Conservation (phyloP, 2,888 invertebrate species). For the Apodemia duryi region DNA sequence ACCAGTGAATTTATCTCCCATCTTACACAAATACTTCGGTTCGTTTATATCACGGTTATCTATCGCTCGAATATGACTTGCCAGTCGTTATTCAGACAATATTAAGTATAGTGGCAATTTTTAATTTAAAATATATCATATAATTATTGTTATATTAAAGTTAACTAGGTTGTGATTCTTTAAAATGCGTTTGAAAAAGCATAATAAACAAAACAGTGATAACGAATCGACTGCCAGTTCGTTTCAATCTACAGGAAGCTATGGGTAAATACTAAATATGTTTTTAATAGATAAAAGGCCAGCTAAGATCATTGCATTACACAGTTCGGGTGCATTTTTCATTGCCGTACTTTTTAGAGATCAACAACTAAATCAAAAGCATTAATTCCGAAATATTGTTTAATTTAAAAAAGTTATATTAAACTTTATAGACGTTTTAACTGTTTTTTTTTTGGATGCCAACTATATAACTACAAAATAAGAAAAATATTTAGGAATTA, state of each 20-base stretch:
- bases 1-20: background rate
- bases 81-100: background rate
- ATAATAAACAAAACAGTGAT: conserved; percentile 35
- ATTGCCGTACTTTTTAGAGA: no score
- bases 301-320: no score
- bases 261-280: conserved; percentile 45
- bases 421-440: no score
- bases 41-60: background rate
- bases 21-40: conserved; percentile 4
- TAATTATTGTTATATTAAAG: background rate
- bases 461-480: no score
- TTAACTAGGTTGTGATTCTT: conserved; percentile 7
- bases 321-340: no score
- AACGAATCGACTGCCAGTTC: conserved; percentile 51
- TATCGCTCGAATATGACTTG: background rate
- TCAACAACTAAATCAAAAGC: no score
- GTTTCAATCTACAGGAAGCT: conserved; percentile 51
- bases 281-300: background rate
- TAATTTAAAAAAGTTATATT: no score
- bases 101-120: background rate
- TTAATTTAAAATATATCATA: background rate
- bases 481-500: no score
- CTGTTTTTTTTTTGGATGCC: no score
- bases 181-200: conserved; percentile 43
- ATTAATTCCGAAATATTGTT: no score